Base-by-base conservation (phyloP, 2,113 vertebrate genomes). In the Dendrocopos noguchii region DNA sequence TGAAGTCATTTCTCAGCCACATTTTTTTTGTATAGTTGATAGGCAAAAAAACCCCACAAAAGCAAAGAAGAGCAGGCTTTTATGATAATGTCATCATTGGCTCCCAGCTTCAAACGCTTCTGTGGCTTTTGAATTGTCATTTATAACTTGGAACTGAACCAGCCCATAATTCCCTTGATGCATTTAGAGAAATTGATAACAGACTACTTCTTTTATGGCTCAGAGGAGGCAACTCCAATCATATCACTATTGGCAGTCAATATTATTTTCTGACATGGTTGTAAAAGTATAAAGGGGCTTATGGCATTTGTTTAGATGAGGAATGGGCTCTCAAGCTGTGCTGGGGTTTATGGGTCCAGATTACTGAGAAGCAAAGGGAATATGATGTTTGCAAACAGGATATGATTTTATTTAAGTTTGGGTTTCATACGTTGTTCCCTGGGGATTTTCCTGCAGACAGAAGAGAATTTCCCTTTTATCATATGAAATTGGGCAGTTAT, bases 161-260 rank as follows among this genome's bases (percentile, higher is more conserved):
- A 94, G 97, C 97, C 96, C 95, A 95, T 96, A 98, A 98, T 98
- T 98, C 98, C 97, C 97, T 92, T 93, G 98, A 98, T 98, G 97
- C 97, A 97, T 96, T 98, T 97, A 96, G 94, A 97, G 95, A 98
- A 99, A 98, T 98, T 98, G 98, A 98, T 98, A 98, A 98, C 98
- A 99, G 98, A 98, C 98, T 98, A 92, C 96, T 94, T 97, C 97
- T 97, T 97, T 97, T 98, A 97, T 97, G 95, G 97, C 98, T 97
- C 84, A 92, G 95, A 97, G 96, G 97, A 97, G 97, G 97, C 97
- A 97, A 97, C 97, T 97, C 95, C 97, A 97, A 98, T 98, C 97
- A 98, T 96, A 97, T 98, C 97, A 98, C 94, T 95, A 97, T 97
- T 98, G 97, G 97, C 97, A 98, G 97, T 97, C 97, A 97, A 98